Conservation (phyloP, 1,140 invertebrate species). For the Oryzaephilus surinamensis region DNA sequence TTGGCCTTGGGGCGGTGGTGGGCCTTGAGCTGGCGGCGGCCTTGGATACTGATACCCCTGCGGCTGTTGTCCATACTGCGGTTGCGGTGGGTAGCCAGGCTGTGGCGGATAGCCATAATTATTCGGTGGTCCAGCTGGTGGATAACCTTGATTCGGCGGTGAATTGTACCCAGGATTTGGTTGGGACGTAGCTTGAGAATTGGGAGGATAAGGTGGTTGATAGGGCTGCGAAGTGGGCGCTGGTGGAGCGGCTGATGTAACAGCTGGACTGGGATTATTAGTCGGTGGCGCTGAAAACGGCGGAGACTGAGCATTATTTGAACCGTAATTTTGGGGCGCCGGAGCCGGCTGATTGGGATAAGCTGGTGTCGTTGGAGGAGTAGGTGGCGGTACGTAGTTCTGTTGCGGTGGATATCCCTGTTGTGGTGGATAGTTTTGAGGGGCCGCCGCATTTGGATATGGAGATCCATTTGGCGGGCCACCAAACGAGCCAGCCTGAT, state of each 20-base stretch:
- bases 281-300: slow-evolving; percentile 29
- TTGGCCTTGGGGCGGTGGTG: slow-evolving; percentile 31
- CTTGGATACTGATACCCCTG: slow-evolving; percentile 33
- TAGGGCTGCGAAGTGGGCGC: slow-evolving; percentile 23
- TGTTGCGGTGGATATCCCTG: slow-evolving; percentile 29
- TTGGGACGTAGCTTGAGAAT: slow-evolving; percentile 32
- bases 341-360: slow-evolving; percentile 18
- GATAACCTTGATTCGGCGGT: slow-evolving; percentile 21
- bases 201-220: slow-evolving; percentile 30
- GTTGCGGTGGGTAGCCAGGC: slow-evolving; percentile 33
- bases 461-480: slow-evolving; percentile 32
- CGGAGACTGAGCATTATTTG: slow-evolving; percentile 32
- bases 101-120: slow-evolving; percentile 32
- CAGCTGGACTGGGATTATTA: slow-evolving; percentile 25
- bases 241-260: slow-evolving; percentile 23
- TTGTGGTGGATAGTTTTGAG: slow-evolving; percentile 34
- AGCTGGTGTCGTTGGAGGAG: slow-evolving; percentile 15
- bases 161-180: slow-evolving; percentile 26
- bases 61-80: slow-evolving; percentile 30
- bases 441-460: slow-evolving; percentile 32
- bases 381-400: slow-evolving; percentile 15
- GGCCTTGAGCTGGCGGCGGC: slow-evolving; percentile 28
- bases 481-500: slow-evolving; percentile 35
- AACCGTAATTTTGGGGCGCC: slow-evolving; percentile 32
- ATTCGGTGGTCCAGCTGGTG: slow-evolving; percentile 15